Evolutionary conservation across 2,797 vertebrate species (phyloP).

Genomic region (Poecilia gillii): DNA sequence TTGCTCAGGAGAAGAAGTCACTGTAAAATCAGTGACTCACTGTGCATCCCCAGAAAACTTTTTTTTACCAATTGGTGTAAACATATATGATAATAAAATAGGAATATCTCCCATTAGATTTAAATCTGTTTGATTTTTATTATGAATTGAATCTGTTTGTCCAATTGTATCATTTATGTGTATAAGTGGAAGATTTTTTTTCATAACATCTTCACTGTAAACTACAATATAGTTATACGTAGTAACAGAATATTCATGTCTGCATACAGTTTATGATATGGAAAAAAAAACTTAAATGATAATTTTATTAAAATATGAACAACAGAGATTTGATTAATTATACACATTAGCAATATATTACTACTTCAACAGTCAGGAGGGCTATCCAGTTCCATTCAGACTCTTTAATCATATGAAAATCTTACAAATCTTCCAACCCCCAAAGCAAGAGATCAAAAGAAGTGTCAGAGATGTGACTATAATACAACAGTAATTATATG

Average conservation of each 20-base stretch:
- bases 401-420: constrained; percentile 83
- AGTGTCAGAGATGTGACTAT: constrained; percentile 3
- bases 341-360: neutral
- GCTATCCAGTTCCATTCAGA: constrained; percentile 61
- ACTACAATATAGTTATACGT: neutral
- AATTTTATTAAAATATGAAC: neutral
- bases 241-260: neutral
- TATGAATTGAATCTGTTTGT: neutral
- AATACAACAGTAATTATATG: constrained; percentile 9
- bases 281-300: neutral
- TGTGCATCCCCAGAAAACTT: neutral
- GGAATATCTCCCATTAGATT: neutral
- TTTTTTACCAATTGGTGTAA: neutral
- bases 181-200: neutral
- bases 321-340: neutral
- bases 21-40: neutral
- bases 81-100: neutral
- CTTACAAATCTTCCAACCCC: constrained; percentile 70
- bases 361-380: neutral
- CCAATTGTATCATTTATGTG: neutral
- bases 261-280: neutral
- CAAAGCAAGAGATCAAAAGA: constrained; percentile 64
- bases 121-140: neutral
- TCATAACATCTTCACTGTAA: neutral
- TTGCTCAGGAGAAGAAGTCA: neutral